A percentile compares a stretch with the other conserved stretches of the same genome.
Evolutionary conservation across 1,140 invertebrate genomes (phyloP).

Genomic region (Solen grandis): DNA sequence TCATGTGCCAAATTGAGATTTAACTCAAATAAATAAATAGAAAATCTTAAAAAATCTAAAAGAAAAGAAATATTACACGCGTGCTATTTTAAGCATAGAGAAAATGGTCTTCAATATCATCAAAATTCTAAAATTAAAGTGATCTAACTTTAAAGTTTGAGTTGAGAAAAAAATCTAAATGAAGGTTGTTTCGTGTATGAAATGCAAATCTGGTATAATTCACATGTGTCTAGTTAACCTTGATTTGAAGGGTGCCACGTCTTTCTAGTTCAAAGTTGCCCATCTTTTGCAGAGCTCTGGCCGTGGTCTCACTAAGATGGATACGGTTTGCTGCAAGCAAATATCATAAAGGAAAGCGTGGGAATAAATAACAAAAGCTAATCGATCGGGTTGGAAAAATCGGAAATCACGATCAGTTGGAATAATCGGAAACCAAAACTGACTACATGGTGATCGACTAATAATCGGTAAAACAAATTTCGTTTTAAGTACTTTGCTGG

Average conservation of each 20-base stretch:
- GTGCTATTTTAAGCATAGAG: neutral
- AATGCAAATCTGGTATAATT: neutral
- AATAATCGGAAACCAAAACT: neutral
- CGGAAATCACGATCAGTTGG: neutral
- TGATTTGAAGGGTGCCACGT: slow-evolving; percentile 14
- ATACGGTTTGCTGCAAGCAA: slow-evolving; percentile 33
- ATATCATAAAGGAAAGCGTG: neutral
- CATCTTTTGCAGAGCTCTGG: slow-evolving; percentile 12
- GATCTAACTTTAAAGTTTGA: neutral
- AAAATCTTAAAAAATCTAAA: too few relatives aligned
- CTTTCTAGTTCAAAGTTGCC: neutral
- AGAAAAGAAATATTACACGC: too few relatives aligned
- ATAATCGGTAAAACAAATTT: neutral
- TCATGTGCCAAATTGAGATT: too few relatives aligned
- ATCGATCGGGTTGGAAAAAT: too few relatives aligned
- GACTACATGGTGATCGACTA: neutral
- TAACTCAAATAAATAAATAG: too few relatives aligned
- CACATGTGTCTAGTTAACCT: neutral
- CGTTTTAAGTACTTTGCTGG: neutral
- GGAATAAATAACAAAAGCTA: neutral
- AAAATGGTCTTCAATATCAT: neutral
- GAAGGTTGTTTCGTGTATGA: neutral
- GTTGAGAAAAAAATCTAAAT: neutral
- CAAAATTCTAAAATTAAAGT: neutral
- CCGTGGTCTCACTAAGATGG: slow-evolving; percentile 41